phyloP scores from a whole-genome alignment of 2,888 invertebrate genomes.

The Escarpia spicata region DNA sequence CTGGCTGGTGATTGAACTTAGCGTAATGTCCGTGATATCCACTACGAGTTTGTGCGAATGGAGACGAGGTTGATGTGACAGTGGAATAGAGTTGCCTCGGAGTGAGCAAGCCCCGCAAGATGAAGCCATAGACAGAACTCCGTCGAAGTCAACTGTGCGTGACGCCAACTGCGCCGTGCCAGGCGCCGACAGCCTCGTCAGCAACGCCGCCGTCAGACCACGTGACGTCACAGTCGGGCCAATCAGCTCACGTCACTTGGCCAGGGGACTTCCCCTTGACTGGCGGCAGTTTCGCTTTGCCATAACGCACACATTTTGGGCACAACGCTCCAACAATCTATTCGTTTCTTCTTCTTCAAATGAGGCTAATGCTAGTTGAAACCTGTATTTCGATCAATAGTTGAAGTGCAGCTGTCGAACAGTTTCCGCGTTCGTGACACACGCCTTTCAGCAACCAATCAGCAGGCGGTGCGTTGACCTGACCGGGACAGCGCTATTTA shows the following conservation, averaged over 20 bases:
- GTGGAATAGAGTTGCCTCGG: not conserved
- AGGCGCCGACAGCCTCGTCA: constrained; percentile 13
- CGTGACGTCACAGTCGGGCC: not conserved
- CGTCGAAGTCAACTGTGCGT: not conserved
- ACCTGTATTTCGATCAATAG: not conserved
- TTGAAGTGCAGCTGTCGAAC: not conserved
- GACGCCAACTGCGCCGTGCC: not conserved
- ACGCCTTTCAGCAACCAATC: not conserved
- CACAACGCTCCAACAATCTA: not conserved
- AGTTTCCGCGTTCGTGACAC: not conserved
- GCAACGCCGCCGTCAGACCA: not conserved
- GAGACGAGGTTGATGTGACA: too few relatives aligned
- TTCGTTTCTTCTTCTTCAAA: not conserved
- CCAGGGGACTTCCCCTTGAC: not conserved
- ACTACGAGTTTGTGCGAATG: too few relatives aligned
- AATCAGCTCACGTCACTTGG: not conserved
- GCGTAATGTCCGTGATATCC: too few relatives aligned
- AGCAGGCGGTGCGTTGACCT: not conserved
- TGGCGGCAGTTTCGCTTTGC: not conserved
- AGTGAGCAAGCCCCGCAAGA: not conserved
- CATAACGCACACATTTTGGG: not conserved
- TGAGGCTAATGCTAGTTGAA: not conserved
- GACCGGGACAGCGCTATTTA: constrained; percentile 5
- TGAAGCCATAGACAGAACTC: not conserved
- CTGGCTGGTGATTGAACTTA: too few relatives aligned